These are phyloP conservation scores for Calyptommatus sinebrachiatus DNA, from an alignment of 2,113 vertebrate species.

Conservation along the genomic window DNA sequence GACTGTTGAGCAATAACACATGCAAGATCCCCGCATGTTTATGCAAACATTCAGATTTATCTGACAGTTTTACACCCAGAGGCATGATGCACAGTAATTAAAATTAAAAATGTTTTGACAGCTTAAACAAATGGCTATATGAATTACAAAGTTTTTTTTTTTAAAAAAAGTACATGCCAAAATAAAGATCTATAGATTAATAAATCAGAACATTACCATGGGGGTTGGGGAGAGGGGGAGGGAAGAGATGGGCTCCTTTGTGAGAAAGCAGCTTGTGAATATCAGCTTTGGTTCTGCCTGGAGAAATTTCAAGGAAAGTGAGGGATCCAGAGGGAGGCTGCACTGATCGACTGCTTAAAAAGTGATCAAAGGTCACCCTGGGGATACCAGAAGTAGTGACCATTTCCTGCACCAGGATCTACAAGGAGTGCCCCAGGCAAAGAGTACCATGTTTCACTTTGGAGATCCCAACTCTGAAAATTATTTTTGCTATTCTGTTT, in stretches of 20 bases:
- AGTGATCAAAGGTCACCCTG: too few species aligned
- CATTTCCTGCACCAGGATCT: too few species aligned
- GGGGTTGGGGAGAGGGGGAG: conserved; percentile 35
- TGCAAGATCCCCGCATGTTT: conserved; percentile 62
- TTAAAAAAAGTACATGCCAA: conserved; percentile 58
- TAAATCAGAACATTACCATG: conserved; percentile 66
- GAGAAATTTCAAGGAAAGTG: conserved; percentile 37
- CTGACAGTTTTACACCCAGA: conserved; percentile 71
- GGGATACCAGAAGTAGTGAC: too few species aligned
- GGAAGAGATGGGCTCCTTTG: conserved; percentile 49
- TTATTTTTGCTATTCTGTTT: too few species aligned
- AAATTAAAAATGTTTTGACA: conserved; percentile 76
- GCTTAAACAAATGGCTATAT: conserved; percentile 70
- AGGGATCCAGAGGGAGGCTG: conserved; percentile 17
- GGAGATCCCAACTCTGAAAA: too few species aligned
- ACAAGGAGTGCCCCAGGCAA: too few species aligned
- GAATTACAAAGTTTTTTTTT: conserved; percentile 68
- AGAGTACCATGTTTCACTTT: too few species aligned
- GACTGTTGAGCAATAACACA: conserved; percentile 62
- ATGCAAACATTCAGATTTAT: conserved; percentile 69
- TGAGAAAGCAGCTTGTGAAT: conserved; percentile 52
- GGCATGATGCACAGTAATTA: conserved; percentile 71
- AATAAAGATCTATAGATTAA: conserved; percentile 71
- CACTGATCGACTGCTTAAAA: background rate
- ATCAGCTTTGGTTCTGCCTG: conserved; percentile 46